Evolutionary conservation across 2,797 vertebrate species (phyloP).

Genomic region (Linurgus olivaceus): DNA sequence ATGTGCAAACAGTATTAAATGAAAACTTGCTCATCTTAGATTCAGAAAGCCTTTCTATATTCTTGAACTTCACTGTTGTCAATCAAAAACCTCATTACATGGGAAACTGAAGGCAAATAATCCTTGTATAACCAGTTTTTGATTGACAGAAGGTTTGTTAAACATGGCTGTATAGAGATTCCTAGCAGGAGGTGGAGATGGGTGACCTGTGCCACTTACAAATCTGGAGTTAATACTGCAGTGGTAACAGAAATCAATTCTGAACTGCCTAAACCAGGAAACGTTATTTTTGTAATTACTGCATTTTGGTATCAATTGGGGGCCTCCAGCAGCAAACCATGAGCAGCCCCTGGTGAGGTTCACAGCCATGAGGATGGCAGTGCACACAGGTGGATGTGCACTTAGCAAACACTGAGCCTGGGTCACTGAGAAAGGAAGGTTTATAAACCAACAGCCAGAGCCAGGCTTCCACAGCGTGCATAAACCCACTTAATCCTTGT

Average conservation of each 20-base stretch:
- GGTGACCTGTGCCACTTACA: neutral
- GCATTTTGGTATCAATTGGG: neutral
- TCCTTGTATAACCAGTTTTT: slow-evolving; percentile 47
- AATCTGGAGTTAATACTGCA: neutral
- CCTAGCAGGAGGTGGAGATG: neutral
- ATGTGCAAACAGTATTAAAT: slow-evolving; percentile 10
- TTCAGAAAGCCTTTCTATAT: slow-evolving; percentile 31
- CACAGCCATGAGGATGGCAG: rapidly evolving
- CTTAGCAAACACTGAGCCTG: rapidly evolving
- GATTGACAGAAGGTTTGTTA: slow-evolving; percentile 53
- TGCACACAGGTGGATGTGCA: rapidly evolving
- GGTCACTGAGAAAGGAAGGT: rapidly evolving
- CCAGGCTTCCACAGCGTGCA: rapidly evolving
- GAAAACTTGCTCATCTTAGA: slow-evolving; percentile 27
- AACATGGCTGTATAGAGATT: neutral
- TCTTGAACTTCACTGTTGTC: slow-evolving; percentile 35
- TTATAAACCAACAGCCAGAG: neutral
- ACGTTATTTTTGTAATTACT: neutral
- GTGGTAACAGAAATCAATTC: neutral
- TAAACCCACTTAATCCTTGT: neutral
- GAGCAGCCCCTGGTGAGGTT: neutral
- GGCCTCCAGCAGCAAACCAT: neutral
- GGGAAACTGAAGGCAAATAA: slow-evolving; percentile 60
- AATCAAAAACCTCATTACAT: slow-evolving; percentile 62
- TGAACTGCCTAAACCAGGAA: neutral